Base-by-base conservation (phyloP, 2,888 invertebrate genomes). In the Calliphora vomitoria region DNA sequence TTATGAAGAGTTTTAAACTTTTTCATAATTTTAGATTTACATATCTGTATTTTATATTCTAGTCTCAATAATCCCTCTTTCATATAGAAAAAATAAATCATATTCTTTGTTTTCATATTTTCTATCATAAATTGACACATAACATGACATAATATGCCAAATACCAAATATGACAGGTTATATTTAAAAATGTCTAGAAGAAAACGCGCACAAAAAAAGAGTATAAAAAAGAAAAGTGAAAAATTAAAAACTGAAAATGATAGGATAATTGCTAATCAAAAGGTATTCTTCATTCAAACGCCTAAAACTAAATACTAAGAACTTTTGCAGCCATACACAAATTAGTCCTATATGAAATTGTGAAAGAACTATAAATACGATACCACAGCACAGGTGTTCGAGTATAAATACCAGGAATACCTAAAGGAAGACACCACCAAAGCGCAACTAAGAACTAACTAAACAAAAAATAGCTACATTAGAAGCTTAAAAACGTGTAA, bases 191-290 rank as follows among this genome's bases (percentile, higher is more conserved):
- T 11, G 13, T 58, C 8, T 62, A 18, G 18, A 6, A 38, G 20
- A 35, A 44, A 64, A 71, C 10, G 2, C 35, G 35, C 5, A 4
- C 41, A 58, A 72, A 4, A 10, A 47, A 47, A 38, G 62, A 35
- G 13, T 38, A n/a, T n/a, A n/a, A n/a, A 35, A 79, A 13, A 74
- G 74, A 75, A 82, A 76, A 87, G 85, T 68, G 69, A 82, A 82
- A 53, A 80, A 75, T 53, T 78, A 35, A 35, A 35, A 35, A 35
- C 35, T 35, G 35, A 68, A 71, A 80, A 80, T 92, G 92, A 91
- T 90, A 89, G 85, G 75, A 90, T 92, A 92, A 92, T 92, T 91
- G 92, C 82, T 66, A 84, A 90, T 90, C 90, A 91, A 82, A 85
- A 41, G 80, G 25, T 82, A 88, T 78, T 88, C 90, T 58, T 60